Evolutionary conservation across 2,888 invertebrate species (phyloP), one percentile per base, ranked within the genome.

Genomic region (Thecocarcelia acutangulata): DNA sequence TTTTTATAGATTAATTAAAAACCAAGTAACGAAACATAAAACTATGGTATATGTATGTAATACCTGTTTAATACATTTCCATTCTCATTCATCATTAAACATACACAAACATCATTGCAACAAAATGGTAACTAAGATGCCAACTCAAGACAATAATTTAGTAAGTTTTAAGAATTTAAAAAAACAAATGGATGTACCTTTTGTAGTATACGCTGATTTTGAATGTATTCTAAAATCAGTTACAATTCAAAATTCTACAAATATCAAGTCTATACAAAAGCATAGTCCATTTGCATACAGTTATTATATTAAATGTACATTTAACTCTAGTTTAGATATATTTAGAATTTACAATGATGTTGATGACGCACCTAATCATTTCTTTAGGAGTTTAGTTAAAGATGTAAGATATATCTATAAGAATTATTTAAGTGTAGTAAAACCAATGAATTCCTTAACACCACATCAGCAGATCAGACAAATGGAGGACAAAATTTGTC

Each of bases 131-230:
- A 80, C 74, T 21, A 21, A n/a, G 9, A 61, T 80, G 54, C 79
- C 79, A n/a, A 37, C n/a, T 21, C n/a, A 15, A 13, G 40, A 78
- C 13, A 56, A 72, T 13, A 50, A 9, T 50, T n/a, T 28, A 42
- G 24, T 78, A 24, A 40, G 64, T 37, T 76, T 72, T 58, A 19
- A 42, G 37, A 76, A 70, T 42, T 63, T 12, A n/a, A 69, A 75
- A 70, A 64, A 75, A 4, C 63, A 80, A 59, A 15, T 81, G 17
- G 78, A 66, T 59, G 64, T 83, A 61, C 69, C 74, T 28, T 28
- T 28, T 28, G 28, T 28, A 42, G 42, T 52, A 63, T 73, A 63
- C 42, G 66, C 63, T 0, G 42, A 42, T n/a, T 42, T 42, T 42
- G 12, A 42, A 12, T 42, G 42, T 42, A 42, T 42, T 42, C 12